Evolutionary conservation across 2,888 invertebrate genomes (phyloP).

Genomic region (Torymus aiolomorphi): DNA sequence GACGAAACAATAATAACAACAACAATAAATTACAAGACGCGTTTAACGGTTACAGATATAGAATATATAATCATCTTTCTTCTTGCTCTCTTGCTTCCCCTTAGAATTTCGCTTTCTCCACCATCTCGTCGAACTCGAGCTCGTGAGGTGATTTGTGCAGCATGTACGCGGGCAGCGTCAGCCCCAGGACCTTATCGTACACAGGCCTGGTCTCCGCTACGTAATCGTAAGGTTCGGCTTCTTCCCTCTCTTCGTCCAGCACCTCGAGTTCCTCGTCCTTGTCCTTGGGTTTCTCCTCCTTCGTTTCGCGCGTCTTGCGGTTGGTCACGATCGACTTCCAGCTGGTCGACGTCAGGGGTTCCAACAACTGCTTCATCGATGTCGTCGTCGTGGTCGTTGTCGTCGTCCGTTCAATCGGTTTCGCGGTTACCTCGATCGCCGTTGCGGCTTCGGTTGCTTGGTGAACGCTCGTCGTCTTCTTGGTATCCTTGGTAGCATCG

Average conservation of each 20-base stretch:
- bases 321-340: conserved; percentile 66
- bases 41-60: neutral
- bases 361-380: conserved; percentile 42
- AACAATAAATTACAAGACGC: neutral
- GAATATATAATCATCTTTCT: too few relatives aligned
- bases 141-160: conserved; percentile 82
- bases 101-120: conserved; percentile 60
- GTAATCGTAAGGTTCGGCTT: conserved; percentile 68
- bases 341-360: conserved; percentile 61
- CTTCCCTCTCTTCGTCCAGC: conserved; percentile 59
- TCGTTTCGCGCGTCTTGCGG: conserved; percentile 55
- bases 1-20: conserved; percentile 13
- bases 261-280: conserved; percentile 62
- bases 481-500: conserved; percentile 69
- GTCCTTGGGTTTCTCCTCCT: conserved; percentile 63
- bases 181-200: conserved; percentile 81
- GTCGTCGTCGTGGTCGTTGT: conserved; percentile 54
- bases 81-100: neutral
- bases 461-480: conserved; percentile 3
- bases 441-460: conserved; percentile 42
- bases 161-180: conserved; percentile 83
- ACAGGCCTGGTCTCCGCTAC: conserved; percentile 82
- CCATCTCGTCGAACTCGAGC: conserved; percentile 80
- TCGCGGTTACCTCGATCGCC: neutral
- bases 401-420: neutral